These are phyloP conservation scores for Apomyelois bistriatella DNA, from an alignment of 2,888 invertebrate genomes.

Conservation along the genomic window DNA sequence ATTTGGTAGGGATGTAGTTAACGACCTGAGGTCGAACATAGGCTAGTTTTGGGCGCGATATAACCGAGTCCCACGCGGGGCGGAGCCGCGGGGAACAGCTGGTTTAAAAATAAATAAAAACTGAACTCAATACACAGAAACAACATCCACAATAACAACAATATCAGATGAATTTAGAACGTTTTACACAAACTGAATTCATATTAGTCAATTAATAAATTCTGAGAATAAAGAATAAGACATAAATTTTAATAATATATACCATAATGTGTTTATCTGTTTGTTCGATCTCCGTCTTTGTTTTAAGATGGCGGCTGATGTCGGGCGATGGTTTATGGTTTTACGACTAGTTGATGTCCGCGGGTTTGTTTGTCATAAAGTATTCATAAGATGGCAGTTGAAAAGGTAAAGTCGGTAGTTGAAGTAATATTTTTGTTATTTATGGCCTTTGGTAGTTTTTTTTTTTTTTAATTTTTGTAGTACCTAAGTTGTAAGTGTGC, in stretches of 20 bases:
- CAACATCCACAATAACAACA: constrained; percentile 24
- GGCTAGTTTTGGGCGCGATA: too few species aligned
- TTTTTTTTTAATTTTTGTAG: too few species aligned
- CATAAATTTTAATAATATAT: constrained; percentile 77
- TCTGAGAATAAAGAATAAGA: constrained; percentile 73
- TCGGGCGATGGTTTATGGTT: constrained; percentile 32
- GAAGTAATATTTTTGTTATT: too few species aligned
- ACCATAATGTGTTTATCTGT: constrained; percentile 60
- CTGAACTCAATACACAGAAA: not conserved
- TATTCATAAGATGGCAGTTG: not conserved
- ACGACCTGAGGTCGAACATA: too few species aligned
- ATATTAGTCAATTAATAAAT: constrained; percentile 77
- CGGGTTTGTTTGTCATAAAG: constrained; percentile 1
- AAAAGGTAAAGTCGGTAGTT: not conserved
- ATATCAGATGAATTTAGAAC: constrained; percentile 50
- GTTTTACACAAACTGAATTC: constrained; percentile 62
- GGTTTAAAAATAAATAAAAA: too few species aligned
- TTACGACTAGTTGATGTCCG: constrained; percentile 31
- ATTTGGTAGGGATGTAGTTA: too few species aligned
- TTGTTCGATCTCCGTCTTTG: constrained; percentile 60
- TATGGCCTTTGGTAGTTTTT: too few species aligned
- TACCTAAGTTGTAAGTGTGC: too few species aligned
- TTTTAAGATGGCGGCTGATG: constrained; percentile 34
- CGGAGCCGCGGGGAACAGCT: too few species aligned
- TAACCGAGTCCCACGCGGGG: too few species aligned